Conservation (phyloP, 2,888 invertebrate genomes). For the Troilus luridus region DNA sequence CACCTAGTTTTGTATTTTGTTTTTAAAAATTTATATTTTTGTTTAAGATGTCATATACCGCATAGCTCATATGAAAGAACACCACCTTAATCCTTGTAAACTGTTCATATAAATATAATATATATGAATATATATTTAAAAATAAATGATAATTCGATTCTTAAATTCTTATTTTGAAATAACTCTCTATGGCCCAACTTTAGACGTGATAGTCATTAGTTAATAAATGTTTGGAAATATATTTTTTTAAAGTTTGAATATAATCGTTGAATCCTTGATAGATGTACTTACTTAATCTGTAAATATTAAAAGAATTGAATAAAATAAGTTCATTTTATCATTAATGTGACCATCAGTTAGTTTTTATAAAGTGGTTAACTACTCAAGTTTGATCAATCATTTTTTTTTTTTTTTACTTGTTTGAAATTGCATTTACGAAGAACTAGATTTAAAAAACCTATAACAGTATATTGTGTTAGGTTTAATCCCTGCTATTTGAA, state of each 20-base stretch:
- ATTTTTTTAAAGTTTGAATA: conserved; percentile 21
- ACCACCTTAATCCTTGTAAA: conserved; percentile 8
- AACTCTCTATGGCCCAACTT: neutral
- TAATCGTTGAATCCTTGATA: neutral
- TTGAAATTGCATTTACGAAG: too few relatives aligned
- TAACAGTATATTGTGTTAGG: too few relatives aligned
- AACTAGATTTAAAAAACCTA: too few relatives aligned
- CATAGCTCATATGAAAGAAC: neutral
- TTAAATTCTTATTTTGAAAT: neutral
- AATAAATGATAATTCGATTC: neutral
- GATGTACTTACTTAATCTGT: neutral
- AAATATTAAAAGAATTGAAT: neutral
- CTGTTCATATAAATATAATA: neutral
- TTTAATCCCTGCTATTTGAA: too few relatives aligned
- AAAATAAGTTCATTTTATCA: neutral
- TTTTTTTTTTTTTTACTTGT: neutral
- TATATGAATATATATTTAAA: neutral
- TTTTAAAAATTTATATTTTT: conserved; percentile 10
- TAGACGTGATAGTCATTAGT: neutral
- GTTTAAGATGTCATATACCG: neutral
- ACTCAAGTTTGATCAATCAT: too few relatives aligned
- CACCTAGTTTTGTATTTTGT: neutral
- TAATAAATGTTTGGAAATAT: conserved; percentile 6
- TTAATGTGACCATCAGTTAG: neutral
- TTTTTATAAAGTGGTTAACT: too few relatives aligned